Evolutionary conservation across 1,140 invertebrate species (phyloP).

Genomic region (Odontomachus brunneus): DNA sequence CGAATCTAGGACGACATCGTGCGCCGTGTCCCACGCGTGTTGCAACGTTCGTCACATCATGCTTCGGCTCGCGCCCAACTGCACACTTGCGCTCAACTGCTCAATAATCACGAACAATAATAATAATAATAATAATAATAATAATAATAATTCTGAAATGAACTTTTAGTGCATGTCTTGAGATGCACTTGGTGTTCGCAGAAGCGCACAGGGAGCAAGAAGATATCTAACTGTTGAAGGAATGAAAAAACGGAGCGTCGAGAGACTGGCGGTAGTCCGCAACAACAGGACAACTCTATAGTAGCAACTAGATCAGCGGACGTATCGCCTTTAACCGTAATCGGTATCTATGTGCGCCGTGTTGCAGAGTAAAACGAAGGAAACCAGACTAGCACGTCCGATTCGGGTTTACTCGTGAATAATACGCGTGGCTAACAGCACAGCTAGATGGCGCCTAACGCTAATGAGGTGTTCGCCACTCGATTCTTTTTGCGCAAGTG

Average conservation of each 20-base stretch:
- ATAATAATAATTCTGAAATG: conserved; percentile 69
- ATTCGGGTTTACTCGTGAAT: conserved; percentile 14
- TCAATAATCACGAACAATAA: conserved; percentile 72
- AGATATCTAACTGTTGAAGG: conserved; percentile 67
- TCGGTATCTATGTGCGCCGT: conserved; percentile 46
- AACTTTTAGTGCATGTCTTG: conserved; percentile 74
- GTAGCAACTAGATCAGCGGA: conserved; percentile 68
- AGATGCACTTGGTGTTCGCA: conserved; percentile 76
- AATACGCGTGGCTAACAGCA: conserved; percentile 29
- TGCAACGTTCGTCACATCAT: not conserved
- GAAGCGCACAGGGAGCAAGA: conserved; percentile 74
- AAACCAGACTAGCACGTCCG: conserved; percentile 44
- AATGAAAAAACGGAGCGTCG: conserved; percentile 69
- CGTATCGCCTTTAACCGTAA: conserved; percentile 62
- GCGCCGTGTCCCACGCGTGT: no score
- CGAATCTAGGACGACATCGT: no score
- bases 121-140: conserved; percentile 69
- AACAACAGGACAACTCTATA: conserved; percentile 70
- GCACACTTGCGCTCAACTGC: conserved; percentile 64
- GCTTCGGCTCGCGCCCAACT: not conserved
- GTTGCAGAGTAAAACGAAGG: conserved; percentile 55
- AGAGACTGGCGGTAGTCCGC: conserved; percentile 60
- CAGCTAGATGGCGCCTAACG: conserved; percentile 44
- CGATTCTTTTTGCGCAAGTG: no score
- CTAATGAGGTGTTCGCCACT: conserved; percentile 37